phyloP scores from a whole-genome alignment of 1,140 invertebrate species.

The Ridgeia piscesae region DNA sequence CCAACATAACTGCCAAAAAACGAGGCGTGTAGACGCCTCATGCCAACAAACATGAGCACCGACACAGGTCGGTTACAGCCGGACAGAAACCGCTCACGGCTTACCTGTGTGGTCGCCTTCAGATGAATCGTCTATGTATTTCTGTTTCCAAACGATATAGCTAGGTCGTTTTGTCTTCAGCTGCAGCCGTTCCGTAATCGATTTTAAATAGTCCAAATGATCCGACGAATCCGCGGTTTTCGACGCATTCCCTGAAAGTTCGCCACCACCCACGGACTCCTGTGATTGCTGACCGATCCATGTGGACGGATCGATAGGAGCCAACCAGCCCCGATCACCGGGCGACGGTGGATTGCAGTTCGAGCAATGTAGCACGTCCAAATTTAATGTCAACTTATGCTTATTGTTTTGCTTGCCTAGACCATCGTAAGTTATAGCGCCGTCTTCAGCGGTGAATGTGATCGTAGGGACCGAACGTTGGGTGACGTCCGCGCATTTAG shows the following conservation, averaged over 20 bases:
- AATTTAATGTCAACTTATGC: background rate
- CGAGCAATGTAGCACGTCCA: background rate
- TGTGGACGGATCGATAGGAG: background rate
- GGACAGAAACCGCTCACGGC: background rate
- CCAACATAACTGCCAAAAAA: background rate
- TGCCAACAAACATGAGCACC: too few relatives aligned
- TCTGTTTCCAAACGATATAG: background rate
- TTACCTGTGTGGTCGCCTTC: background rate
- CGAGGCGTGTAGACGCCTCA: background rate
- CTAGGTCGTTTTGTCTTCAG: background rate
- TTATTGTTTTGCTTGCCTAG: background rate
- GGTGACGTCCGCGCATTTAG: background rate
- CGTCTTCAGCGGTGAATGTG: background rate
- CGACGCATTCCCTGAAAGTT: background rate
- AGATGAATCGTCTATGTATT: background rate
- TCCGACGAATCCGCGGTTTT: background rate
- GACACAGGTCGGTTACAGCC: background rate
- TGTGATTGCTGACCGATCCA: background rate
- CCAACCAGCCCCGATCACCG: background rate
- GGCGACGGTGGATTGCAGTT: background rate
- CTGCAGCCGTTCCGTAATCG: background rate
- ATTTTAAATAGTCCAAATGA: background rate
- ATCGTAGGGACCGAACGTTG: background rate
- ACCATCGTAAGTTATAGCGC: background rate
- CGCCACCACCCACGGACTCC: background rate